phyloP scores from a whole-genome alignment of 1,140 invertebrate species.

The Diachasma alloeum region DNA sequence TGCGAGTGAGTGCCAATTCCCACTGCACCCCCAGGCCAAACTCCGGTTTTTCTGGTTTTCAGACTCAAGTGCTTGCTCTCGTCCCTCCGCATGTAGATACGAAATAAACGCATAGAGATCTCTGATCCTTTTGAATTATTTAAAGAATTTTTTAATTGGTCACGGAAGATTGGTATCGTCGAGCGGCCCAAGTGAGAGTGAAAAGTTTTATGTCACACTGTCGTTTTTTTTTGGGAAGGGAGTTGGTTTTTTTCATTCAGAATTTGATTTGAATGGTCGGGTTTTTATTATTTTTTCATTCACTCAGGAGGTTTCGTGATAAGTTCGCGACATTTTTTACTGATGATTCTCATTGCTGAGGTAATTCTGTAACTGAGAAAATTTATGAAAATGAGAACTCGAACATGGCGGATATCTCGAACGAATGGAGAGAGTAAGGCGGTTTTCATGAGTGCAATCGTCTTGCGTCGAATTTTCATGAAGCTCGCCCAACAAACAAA shows the following conservation, averaged over 20 bases:
- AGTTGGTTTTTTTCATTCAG: background rate
- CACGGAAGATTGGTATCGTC: constrained; percentile 32
- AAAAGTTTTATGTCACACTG: constrained; percentile 21
- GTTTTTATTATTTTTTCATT: constrained; percentile 22
- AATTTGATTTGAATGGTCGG: constrained; percentile 10
- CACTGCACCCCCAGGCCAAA: constrained; percentile 11
- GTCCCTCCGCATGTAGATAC: constrained; percentile 29
- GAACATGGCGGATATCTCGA: no score
- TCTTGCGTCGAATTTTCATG: no score
- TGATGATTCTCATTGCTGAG: no score
- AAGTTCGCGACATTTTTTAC: no score
- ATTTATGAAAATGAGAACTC: no score
- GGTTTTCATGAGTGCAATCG: no score
- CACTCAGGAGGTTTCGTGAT: no score
- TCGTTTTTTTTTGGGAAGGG: background rate
- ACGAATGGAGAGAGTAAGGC: no score
- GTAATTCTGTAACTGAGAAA: no score
- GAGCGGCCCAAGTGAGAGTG: constrained; percentile 24
- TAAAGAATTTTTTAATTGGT: constrained; percentile 43
- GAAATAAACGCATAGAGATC: constrained; percentile 40
- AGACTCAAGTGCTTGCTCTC: constrained; percentile 18
- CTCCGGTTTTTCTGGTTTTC: constrained; percentile 40
- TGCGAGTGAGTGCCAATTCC: constrained; percentile 28
- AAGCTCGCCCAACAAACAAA: no score
- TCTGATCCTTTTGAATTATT: constrained; percentile 36